Conservation (phyloP, 1,140 invertebrate genomes). For the Aphaenogaster floridana region DNA sequence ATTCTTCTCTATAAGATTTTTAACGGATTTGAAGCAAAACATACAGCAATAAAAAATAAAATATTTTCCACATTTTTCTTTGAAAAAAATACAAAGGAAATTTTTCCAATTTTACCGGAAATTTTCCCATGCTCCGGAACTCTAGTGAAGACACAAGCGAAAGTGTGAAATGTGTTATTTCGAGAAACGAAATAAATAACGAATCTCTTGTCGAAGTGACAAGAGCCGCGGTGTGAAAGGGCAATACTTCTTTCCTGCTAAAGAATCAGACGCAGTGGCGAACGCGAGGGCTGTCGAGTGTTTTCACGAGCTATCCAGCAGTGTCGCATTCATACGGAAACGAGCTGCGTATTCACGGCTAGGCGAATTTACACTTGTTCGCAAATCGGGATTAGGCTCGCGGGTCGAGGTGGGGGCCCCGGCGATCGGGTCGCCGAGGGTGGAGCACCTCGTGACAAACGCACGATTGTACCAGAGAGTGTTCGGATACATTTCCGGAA, state of each 20-base stretch:
- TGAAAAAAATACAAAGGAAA: no score
- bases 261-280: background rate
- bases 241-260: background rate
- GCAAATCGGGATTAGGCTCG: conserved; percentile 30
- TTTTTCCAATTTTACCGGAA: no score
- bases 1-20: no score
- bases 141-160: no score
- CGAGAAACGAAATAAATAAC: background rate
- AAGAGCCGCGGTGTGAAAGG: background rate
- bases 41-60: no score
- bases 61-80: no score
- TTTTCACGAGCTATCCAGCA: background rate
- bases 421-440: conserved; percentile 56
- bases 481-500: conserved; percentile 21
- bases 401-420: conserved; percentile 30
- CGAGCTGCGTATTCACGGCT: background rate
- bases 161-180: background rate
- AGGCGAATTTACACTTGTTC: conserved; percentile 67
- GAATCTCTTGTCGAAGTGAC: background rate
- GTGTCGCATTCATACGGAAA: conserved; percentile 5
- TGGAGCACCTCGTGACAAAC: conserved; percentile 48
- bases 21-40: no score
- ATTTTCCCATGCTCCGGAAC: no score
- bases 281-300: background rate
- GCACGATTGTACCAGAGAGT: conserved; percentile 23